Conservation (phyloP, 2,888 invertebrate species). For the Alitta virens region DNA sequence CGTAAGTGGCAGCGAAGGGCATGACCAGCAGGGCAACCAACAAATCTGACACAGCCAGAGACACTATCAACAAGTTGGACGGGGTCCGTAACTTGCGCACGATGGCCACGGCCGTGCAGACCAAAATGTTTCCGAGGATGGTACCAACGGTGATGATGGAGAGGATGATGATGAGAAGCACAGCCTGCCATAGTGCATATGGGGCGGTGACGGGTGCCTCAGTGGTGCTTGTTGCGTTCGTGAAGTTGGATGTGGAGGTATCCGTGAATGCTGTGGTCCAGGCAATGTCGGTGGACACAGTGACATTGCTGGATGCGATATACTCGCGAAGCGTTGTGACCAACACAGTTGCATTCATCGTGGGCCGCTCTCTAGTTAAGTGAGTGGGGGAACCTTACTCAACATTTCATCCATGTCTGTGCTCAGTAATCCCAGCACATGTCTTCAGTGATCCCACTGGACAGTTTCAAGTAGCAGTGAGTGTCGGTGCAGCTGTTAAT, state of each 20-base stretch:
- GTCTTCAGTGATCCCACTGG: no score
- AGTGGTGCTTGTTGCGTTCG: not conserved
- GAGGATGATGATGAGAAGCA: constrained; percentile 37
- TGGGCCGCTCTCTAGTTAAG: not conserved
- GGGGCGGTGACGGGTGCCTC: not conserved
- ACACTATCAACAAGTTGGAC: constrained; percentile 49
- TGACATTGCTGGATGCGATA: not conserved
- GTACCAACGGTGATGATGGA: constrained; percentile 57
- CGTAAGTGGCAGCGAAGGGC: constrained; percentile 59
- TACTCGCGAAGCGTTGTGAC: not conserved
- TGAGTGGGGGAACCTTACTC: no score
- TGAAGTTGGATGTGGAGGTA: not conserved
- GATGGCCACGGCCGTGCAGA: constrained; percentile 61
- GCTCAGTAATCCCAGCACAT: no score
- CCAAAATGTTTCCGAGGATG: constrained; percentile 60
- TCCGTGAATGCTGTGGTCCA: not conserved
- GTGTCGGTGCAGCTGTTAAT: no score
- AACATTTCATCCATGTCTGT: no score
- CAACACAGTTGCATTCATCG: not conserved
- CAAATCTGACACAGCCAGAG: constrained; percentile 61
- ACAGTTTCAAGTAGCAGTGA: no score
- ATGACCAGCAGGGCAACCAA: constrained; percentile 61
- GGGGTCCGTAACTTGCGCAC: constrained; percentile 59
- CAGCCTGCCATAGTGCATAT: constrained; percentile 19
- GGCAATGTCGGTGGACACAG: not conserved